Conservation (phyloP, 1,140 invertebrate genomes). For the Procambarus clarkii region DNA sequence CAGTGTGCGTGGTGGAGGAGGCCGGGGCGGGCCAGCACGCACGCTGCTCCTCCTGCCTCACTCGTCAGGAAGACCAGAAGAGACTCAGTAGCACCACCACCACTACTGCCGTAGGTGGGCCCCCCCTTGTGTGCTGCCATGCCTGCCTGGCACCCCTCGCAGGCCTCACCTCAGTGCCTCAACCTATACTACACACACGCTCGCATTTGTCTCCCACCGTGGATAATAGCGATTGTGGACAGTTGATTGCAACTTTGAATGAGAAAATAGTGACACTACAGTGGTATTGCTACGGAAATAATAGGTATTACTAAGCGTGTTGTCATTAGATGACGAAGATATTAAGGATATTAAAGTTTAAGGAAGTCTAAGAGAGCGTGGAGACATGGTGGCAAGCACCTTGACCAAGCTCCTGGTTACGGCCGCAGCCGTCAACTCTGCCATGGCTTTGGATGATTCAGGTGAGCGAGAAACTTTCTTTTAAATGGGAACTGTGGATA, state of each 20-base stretch:
- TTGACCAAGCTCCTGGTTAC: neutral
- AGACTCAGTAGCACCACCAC: neutral
- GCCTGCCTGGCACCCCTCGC: neutral
- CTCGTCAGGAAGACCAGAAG: neutral
- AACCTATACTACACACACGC: neutral
- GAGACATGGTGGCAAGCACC: neutral
- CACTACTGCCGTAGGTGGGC: neutral
- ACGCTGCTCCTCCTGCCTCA: neutral
- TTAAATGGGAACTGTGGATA: no score
- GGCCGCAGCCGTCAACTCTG: neutral
- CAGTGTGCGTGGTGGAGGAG: neutral
- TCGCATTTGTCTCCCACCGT: neutral
- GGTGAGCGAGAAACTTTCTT: neutral
- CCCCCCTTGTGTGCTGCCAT: no score
- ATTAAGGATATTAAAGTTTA: neutral
- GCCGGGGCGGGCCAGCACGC: neutral
- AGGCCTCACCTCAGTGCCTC: neutral
- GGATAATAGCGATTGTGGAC: neutral
- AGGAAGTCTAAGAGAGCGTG: neutral
- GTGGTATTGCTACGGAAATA: neutral
- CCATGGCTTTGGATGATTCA: neutral
- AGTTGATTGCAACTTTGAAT: neutral
- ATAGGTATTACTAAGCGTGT: neutral
- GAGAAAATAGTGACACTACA: neutral
- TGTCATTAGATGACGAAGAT: no score